These are phyloP conservation scores for Sarcophaga bullata DNA, from an alignment of 1,140 invertebrate species.

Conservation along the genomic window DNA sequence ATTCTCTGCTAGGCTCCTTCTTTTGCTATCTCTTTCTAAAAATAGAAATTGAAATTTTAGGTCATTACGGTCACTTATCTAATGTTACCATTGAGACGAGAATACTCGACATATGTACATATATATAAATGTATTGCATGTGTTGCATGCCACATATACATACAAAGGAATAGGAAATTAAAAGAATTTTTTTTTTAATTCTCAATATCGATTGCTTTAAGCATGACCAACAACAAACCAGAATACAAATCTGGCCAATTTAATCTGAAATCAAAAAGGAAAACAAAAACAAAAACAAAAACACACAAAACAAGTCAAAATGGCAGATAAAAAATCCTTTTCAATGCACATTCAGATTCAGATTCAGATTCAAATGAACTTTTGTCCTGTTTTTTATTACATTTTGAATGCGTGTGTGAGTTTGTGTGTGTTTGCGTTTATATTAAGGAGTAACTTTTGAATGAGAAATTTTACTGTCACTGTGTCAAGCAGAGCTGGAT, in stretches of 20 bases:
- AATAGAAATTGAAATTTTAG: neutral
- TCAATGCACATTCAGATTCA: slow-evolving; percentile 4
- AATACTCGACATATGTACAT: neutral
- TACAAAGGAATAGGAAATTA: neutral
- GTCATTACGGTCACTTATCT: neutral
- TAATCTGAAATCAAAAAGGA: neutral
- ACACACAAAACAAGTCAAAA: neutral
- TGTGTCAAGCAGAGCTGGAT: neutral
- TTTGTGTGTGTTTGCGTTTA: neutral
- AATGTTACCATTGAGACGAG: no score
- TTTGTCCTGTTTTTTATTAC: slow-evolving; percentile 14
- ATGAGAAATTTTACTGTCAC: neutral
- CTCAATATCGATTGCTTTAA: neutral
- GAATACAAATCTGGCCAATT: no score
- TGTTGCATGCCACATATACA: neutral
- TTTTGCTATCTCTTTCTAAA: neutral
- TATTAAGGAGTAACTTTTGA: neutral
- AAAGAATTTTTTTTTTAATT: neutral
- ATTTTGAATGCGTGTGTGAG: neutral
- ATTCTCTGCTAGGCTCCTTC: no score
- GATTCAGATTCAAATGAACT: slow-evolving; percentile 17
- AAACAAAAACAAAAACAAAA: neutral
- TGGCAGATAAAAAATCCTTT: neutral
- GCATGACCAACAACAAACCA: neutral
- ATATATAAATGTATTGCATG: no score